phyloP scores from a whole-genome alignment of 1,140 invertebrate species.

The Triops longicaudatus region DNA sequence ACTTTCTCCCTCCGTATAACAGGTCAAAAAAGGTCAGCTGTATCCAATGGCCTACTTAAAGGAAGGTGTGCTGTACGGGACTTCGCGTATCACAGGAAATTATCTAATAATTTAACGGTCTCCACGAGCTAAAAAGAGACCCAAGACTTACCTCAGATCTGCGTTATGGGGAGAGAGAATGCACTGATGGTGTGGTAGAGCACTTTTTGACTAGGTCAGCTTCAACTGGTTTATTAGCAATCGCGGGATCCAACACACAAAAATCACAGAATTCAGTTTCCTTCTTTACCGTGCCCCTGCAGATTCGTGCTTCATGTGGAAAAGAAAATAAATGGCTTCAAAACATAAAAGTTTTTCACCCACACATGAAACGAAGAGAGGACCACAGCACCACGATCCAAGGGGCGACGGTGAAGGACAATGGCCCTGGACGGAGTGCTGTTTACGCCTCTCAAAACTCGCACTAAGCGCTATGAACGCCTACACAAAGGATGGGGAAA shows the following conservation, averaged over 20 bases:
- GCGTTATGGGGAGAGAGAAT: not conserved
- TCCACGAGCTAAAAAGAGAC: not conserved
- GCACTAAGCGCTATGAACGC: not conserved
- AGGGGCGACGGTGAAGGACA: conserved; percentile 9
- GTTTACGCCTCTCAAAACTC: not conserved
- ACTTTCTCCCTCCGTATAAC: not conserved
- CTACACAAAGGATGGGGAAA: not conserved
- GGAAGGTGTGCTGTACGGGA: not conserved
- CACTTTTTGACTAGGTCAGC: not conserved
- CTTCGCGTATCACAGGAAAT: not conserved
- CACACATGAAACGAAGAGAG: not conserved
- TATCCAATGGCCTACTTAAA: not conserved
- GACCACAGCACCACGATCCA: not conserved
- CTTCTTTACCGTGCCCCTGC: not conserved
- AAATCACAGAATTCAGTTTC: not conserved
- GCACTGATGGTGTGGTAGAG: not conserved
- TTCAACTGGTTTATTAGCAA: not conserved
- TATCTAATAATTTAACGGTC: not conserved
- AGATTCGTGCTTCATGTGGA: not conserved
- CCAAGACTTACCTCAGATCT: not conserved
- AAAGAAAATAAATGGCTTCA: not conserved
- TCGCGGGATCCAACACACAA: not conserved
- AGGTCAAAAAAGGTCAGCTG: not conserved
- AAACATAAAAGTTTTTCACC: not conserved
- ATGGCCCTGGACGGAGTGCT: not conserved